Percentiles rank a stretch among this genome's conserved stretches.
Conservation (phyloP, 2,113 vertebrate species). For the Ochotona curzoniae region DNA sequence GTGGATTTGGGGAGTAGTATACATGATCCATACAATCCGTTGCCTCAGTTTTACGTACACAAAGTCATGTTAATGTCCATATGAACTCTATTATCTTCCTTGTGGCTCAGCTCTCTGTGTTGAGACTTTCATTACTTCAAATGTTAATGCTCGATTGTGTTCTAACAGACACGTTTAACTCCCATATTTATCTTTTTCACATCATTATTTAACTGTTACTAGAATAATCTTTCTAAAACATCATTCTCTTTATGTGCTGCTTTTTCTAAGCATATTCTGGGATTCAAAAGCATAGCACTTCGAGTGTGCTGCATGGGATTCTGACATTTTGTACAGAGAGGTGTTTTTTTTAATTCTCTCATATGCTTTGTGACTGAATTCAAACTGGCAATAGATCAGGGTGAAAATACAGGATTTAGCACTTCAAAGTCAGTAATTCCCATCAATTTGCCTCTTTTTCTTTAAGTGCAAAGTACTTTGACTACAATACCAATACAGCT, state of each 20-base stretch:
- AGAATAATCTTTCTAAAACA: not conserved
- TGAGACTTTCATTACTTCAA: not conserved
- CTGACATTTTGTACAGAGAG: not conserved
- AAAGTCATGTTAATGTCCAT: not conserved
- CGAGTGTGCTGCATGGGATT: not conserved
- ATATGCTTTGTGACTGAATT: not conserved
- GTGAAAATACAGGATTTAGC: not conserved
- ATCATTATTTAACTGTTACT: not conserved
- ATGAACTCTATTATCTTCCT: not conserved
- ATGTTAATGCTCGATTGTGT: not conserved
- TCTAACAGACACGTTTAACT: not conserved
- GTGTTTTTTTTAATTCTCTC: not conserved
- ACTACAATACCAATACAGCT: not conserved
- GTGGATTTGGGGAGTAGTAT: no score
- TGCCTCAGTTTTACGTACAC: not conserved
- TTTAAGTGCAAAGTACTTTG: not conserved
- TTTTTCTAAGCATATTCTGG: not conserved
- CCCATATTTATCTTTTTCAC: not conserved
- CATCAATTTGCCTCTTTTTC: not conserved
- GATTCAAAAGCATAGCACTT: not conserved
- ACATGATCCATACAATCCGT: not conserved
- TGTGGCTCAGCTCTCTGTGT: not conserved
- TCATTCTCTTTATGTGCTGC: not conserved
- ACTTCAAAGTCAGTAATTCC: not conserved
- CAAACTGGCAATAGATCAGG: rapidly evolving